Conservation (phyloP, 2,113 vertebrate genomes). For the Glaucomys volans region DNA sequence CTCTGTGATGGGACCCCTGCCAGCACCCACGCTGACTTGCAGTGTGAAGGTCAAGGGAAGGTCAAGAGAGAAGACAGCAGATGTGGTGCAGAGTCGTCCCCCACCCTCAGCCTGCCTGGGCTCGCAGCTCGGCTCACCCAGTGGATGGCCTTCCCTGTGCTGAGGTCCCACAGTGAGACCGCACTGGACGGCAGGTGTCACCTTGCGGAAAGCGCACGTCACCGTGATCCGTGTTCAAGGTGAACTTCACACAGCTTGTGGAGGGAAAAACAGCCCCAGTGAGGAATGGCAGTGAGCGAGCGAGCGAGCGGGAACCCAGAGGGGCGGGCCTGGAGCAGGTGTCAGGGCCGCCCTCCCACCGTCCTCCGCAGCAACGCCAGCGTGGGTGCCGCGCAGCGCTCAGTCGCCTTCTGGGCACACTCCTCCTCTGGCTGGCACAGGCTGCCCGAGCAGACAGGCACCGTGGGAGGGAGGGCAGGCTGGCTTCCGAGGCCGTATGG, state of each 20-base stretch:
- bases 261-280: background rate
- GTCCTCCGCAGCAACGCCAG: background rate
- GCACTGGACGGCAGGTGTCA: background rate
- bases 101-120: background rate
- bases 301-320: too few relatives aligned
- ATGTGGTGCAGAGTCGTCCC: too few relatives aligned
- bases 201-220: background rate
- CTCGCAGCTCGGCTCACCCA: background rate
- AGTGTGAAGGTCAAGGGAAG: too few relatives aligned
- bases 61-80: too few relatives aligned
- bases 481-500: background rate
- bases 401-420: background rate
- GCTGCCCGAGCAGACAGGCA: background rate
- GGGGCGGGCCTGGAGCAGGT: background rate
- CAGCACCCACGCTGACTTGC: fast-evolving
- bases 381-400: background rate
- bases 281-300: slow-evolving; percentile 11
- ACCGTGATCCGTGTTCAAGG: slow-evolving; percentile 48
- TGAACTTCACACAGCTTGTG: background rate
- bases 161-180: fast-evolving
- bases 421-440: background rate
- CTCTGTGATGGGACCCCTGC: fast-evolving
- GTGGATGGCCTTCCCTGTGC: background rate
- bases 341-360: background rate
- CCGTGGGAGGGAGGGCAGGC: background rate